Evolutionary conservation across 2,113 vertebrate species (phyloP), one percentile per base, ranked within the genome.

Genomic region (Dipodomys spectabilis): DNA sequence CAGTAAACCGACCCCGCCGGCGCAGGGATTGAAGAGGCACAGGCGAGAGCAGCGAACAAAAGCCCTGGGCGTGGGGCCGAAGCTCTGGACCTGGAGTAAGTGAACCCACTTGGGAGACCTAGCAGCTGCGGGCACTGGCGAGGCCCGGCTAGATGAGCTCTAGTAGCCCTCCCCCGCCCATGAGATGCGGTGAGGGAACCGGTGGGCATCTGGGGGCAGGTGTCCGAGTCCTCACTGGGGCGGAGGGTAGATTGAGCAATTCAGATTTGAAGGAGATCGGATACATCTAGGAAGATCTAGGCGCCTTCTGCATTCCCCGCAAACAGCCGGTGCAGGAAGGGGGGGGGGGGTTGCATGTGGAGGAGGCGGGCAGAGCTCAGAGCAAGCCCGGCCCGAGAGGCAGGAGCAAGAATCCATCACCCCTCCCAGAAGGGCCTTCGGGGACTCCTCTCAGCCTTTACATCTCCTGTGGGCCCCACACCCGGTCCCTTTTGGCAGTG

Each of bases 1-100:
- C 79, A 12, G 94, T 84, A 92, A 96, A 82, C 95, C 96, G 96
- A 97, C 73, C 88, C 79, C 53, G 81, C 94, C 35, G 16, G 83
- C 64, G 19, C 45, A 6, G 75, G 74, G 74, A 93, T 22, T 95
- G 91, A 95, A 86, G 53, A 90, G 53, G 75, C 85, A 20, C 73
- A 1, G 30, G 23, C 39, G 18, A 91, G 18, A 79, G 86, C 19
- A 60, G 93, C 45, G 88, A 96, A 95, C 95, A 95, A 97, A 96
- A 94, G 95, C 96, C 93, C 86, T 44, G 10, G 16, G 93, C 92
- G 86, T 74, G 64, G 90, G 90, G 73, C 85, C 28, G 23, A 39
- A 79, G 87, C 77, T 82, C 44, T 12, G 78, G 80, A 81, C 79
- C 35, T 28, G 75, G 67, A 84, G 97, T 97, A 74, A 97, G 97